Base-by-base conservation (phyloP, 2,113 vertebrate species). In the Rhea americana region DNA sequence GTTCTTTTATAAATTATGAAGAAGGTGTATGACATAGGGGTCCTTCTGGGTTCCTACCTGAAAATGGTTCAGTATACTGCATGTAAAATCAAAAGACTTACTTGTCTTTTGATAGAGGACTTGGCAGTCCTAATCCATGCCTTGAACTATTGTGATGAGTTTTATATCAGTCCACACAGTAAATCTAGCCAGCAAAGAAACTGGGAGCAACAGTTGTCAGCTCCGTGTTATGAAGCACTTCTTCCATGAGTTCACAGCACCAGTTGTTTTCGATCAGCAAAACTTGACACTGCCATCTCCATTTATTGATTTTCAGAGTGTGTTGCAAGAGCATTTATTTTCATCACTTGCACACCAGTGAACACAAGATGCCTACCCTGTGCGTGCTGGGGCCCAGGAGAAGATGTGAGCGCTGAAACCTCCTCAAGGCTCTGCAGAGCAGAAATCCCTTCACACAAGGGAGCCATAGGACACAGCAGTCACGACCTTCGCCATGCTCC, bases 391-490 rank as follows among this genome's bases (percentile, higher is more conserved):
- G 1, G 2, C 7, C 28, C 39, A 4, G 28, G 12, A 47, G 39
- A 11, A 66, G 45, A 32, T 11, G 20, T 1, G 5, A 28, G 28
- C 18, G 3, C 8, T 7, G 24, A 11, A 6, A n/a, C 32, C 53
- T 21, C 51, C 51, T 11, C 0, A 0, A 18, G 26, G 10, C 45
- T 5, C 50, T 15, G 58, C 56, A 11, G 7, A 58, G 50, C 41
- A 12, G 48, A 48, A 55, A 5, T 10, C 3, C 0, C 41, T 22
- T 17, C 3, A 0, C 58, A 66, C 8, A 2, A 3, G 4, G 37
- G 11, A 15, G 18, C 18, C 2, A 11, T 7, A 47, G 45, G 45
- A 17, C 45, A 47, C 45, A 18, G 3, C 16, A 18, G 45, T 18
- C 17, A 7, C 18, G 45, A 8, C 45, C 17, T 7, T 47, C 17